phyloP scores from a whole-genome alignment of 2,888 invertebrate genomes.

The Yponomeuta evonymella region DNA sequence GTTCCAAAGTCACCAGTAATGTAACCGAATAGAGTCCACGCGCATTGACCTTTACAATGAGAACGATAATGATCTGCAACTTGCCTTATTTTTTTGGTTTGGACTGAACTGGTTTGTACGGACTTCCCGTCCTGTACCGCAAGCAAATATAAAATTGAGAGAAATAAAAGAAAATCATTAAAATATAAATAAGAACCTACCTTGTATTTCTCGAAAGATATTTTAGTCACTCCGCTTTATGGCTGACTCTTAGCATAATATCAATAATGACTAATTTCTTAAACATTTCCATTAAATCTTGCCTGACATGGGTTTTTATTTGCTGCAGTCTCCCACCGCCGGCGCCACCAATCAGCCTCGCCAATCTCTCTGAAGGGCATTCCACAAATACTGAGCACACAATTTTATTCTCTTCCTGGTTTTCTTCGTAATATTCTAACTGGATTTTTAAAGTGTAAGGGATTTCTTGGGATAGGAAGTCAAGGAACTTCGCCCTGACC shows the following conservation, averaged over 20 bases:
- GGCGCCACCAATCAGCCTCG: slow-evolving; percentile 80
- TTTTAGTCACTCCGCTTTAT: slow-evolving; percentile 18
- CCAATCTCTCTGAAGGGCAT: slow-evolving; percentile 79
- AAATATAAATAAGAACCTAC: background rate
- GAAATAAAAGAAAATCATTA: background rate
- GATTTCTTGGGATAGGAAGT: slow-evolving; percentile 88
- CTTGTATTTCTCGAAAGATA: background rate
- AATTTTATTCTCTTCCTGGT: slow-evolving; percentile 65
- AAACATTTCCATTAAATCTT: slow-evolving; percentile 80
- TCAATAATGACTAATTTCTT: slow-evolving; percentile 73
- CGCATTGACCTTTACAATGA: no score
- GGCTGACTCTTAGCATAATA: slow-evolving; percentile 43
- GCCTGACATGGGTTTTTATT: slow-evolving; percentile 80
- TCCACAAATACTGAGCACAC: slow-evolving; percentile 76
- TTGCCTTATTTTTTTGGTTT: no score
- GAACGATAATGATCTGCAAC: no score
- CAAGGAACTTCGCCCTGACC: slow-evolving; percentile 89
- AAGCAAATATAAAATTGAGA: background rate
- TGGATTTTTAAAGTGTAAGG: slow-evolving; percentile 84
- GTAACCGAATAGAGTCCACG: no score
- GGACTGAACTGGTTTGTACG: no score
- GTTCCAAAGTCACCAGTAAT: no score
- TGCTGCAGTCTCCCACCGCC: slow-evolving; percentile 81
- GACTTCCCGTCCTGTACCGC: no score
- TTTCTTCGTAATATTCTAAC: slow-evolving; percentile 80